A percentile compares a stretch with the other conserved stretches of the same genome.
These are phyloP conservation scores for Eretmocerus hayati DNA, from an alignment of 2,888 invertebrate species.

Conservation along the genomic window DNA sequence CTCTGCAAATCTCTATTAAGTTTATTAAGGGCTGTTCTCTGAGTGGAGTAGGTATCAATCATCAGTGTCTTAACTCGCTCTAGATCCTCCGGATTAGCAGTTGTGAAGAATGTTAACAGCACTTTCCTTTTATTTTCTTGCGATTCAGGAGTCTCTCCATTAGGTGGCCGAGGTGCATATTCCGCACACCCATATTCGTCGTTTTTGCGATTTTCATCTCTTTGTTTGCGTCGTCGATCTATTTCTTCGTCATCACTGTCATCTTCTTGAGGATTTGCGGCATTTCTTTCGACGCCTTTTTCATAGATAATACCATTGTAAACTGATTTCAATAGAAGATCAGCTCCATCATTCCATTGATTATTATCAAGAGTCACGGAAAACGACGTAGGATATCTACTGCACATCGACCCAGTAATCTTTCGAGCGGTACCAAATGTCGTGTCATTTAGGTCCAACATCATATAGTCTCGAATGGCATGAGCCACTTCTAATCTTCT, in stretches of 20 bases:
- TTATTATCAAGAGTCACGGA: conserved; percentile 1
- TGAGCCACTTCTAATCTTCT: no score
- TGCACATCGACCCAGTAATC: conserved; percentile 13
- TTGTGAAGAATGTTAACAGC: not conserved
- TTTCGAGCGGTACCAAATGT: conserved; percentile 1
- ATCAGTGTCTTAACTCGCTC: not conserved
- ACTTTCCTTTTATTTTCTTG: not conserved
- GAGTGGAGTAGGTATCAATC: not conserved
- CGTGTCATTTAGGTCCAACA: conserved; percentile 12
- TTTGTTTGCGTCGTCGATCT: not conserved
- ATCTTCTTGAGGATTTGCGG: no score
- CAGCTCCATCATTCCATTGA: conserved; percentile 7
- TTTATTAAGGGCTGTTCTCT: not conserved
- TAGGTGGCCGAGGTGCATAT: not conserved
- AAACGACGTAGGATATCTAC: conserved; percentile 14
- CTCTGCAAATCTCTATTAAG: not conserved
- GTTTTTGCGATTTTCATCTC: not conserved
- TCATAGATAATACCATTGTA: conserved; percentile 13
- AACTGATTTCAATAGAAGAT: conserved; percentile 4
- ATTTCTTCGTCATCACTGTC: not conserved
- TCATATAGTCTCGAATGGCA: no score
- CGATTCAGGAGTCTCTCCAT: not conserved
- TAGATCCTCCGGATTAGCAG: no score
- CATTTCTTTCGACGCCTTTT: no score
- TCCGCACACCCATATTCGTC: not conserved